These are phyloP conservation scores for Prionace glauca DNA, from an alignment of 2,797 vertebrate genomes.

Conservation along the genomic window DNA sequence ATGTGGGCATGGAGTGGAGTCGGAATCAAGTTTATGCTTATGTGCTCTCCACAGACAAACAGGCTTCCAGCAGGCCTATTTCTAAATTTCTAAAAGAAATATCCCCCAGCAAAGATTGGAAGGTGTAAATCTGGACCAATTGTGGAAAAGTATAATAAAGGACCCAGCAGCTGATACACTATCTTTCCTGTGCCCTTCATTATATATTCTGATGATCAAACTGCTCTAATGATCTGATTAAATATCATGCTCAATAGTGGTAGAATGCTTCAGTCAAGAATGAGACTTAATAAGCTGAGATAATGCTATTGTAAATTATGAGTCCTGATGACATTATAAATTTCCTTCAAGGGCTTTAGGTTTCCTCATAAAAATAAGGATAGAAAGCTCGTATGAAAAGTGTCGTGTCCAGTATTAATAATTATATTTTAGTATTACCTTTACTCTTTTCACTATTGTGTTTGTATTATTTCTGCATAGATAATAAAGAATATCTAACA, in stretches of 20 bases:
- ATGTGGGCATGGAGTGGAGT: not conserved
- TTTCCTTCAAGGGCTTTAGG: conserved; percentile 11
- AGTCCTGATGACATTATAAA: conserved; percentile 1
- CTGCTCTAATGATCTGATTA: conserved; percentile 34
- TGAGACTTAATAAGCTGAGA: conserved; percentile 49
- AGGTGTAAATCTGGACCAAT: not conserved
- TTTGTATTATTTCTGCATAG: not conserved
- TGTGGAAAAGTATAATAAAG: not conserved
- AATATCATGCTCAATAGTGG: not conserved
- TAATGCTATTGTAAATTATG: conserved; percentile 47
- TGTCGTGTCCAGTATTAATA: not conserved
- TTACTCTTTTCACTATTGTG: not conserved
- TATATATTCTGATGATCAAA: conserved; percentile 16
- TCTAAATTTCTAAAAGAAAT: not conserved
- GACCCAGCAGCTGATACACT: not conserved
- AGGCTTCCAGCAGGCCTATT: no score
- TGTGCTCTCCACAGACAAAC: not conserved
- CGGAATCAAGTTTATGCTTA: not conserved
- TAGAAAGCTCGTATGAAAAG: not conserved
- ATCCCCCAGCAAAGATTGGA: not conserved
- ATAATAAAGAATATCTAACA: not conserved
- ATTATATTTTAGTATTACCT: not conserved
- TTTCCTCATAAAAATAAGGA: conserved; percentile 26
- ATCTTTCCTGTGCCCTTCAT: not conserved
- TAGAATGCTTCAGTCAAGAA: conserved; percentile 33